Evolutionary conservation across 2,888 invertebrate genomes (phyloP).

Genomic region (Halictus ligatus): DNA sequence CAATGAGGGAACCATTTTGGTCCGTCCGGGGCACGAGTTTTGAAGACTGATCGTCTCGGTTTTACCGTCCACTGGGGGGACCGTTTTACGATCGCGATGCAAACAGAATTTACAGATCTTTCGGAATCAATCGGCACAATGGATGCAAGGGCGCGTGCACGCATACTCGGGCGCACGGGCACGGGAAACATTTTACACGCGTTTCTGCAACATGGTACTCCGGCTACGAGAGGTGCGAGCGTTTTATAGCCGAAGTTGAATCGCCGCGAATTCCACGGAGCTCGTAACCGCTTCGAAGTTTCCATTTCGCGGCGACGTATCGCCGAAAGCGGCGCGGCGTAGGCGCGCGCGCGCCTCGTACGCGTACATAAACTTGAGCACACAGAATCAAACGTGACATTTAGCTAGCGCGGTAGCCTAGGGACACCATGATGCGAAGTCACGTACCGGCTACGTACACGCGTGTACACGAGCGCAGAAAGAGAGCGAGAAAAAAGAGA

Average conservation of each 20-base stretch:
- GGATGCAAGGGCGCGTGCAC: background rate
- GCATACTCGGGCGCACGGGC: background rate
- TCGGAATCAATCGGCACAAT: background rate
- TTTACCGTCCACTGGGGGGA: background rate
- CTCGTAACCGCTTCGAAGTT: slow-evolving; percentile 24
- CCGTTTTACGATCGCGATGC: background rate
- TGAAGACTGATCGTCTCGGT: background rate
- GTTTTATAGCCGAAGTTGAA: slow-evolving; percentile 22
- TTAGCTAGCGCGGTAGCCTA: slow-evolving; percentile 31
- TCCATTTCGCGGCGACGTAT: slow-evolving; percentile 12
- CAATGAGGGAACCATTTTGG: background rate
- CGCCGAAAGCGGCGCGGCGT: slow-evolving; percentile 27
- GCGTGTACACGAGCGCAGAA: background rate
- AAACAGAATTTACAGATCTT: slow-evolving; percentile 9
- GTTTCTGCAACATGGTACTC: background rate
- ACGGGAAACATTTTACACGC: background rate
- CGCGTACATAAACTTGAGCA: background rate
- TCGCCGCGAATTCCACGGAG: slow-evolving; percentile 8
- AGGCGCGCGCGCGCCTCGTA: slow-evolving; percentile 17
- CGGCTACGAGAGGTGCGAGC: background rate
- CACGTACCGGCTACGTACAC: slow-evolving; percentile 11
- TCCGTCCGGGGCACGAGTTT: background rate
- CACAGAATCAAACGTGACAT: slow-evolving; percentile 47
- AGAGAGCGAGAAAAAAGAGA: background rate
- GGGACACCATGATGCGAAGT: slow-evolving; percentile 16